Conservation (phyloP, 1,140 invertebrate genomes). For the Harpegnathos saltator region DNA sequence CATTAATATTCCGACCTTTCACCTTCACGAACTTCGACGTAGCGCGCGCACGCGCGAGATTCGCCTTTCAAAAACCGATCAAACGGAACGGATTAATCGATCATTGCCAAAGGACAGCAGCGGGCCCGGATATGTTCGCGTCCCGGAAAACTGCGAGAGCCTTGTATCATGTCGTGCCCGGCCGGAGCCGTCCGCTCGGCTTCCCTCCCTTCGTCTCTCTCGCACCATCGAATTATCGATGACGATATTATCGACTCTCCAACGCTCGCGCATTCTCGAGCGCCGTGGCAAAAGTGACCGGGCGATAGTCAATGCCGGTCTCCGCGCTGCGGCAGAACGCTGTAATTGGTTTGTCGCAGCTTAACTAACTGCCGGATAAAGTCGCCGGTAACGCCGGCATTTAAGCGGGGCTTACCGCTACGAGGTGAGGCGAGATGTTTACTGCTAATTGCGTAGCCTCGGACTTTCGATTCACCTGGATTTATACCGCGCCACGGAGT, state of each 20-base stretch:
- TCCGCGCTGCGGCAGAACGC: constrained; percentile 34
- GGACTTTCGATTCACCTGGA: constrained; percentile 63
- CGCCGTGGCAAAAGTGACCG: constrained; percentile 49
- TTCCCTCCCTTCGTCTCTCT: not conserved
- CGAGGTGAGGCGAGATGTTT: constrained; percentile 69
- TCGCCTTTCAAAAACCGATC: no score
- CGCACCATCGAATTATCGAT: not conserved
- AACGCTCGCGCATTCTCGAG: constrained; percentile 18
- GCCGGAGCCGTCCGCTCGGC: not conserved
- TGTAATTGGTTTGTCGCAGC: constrained; percentile 76
- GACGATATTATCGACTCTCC: not conserved
- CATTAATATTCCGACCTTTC: not conserved
- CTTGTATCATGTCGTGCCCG: not conserved
- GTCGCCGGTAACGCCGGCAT: constrained; percentile 65
- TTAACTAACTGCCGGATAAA: constrained; percentile 76
- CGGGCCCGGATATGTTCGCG: no score
- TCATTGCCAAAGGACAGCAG: no score
- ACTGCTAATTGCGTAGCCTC: constrained; percentile 72
- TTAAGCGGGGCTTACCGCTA: constrained; percentile 71
- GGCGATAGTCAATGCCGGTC: constrained; percentile 64
- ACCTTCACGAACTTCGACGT: not conserved
- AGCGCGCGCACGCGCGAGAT: no score
- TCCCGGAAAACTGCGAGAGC: no score
- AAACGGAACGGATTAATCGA: no score
- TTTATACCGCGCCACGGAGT: constrained; percentile 44